Evolutionary conservation across 92 coral and sea anemone genomes (phyloP).

Genomic region (Porites lobata): DNA sequence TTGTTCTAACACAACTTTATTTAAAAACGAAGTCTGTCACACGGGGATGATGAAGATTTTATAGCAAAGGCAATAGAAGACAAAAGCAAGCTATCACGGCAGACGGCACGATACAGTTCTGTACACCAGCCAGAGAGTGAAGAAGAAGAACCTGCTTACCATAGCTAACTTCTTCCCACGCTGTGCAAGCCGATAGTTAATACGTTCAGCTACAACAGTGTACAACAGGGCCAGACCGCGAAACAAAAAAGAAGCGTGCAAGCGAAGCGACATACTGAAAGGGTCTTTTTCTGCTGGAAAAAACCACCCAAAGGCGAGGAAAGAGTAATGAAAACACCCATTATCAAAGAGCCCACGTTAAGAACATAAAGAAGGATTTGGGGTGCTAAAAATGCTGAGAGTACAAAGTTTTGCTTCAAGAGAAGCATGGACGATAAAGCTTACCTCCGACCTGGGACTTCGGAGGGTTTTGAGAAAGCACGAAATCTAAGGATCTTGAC

Average conservation of each 20-base stretch:
- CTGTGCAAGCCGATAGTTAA: too few species aligned
- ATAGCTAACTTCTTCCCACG: too few species aligned
- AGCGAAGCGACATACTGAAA: slow-evolving; percentile 24
- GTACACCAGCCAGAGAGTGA: slow-evolving; percentile 40
- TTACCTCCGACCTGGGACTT: slow-evolving; percentile 43
- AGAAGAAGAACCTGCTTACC: slow-evolving; percentile 49
- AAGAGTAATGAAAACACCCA: neutral
- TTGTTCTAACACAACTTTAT: too few species aligned
- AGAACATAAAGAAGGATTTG: too few species aligned
- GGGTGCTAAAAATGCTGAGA: neutral
- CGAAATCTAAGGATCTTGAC: slow-evolving; percentile 13
- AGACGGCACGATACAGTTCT: slow-evolving; percentile 51
- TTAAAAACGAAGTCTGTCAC: too few species aligned
- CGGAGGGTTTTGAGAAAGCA: neutral
- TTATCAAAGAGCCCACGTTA: too few species aligned
- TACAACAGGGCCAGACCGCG: slow-evolving; percentile 28
- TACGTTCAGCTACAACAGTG: too few species aligned
- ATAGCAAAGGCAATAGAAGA: too few species aligned
- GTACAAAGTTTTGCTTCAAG: slow-evolving; percentile 38
- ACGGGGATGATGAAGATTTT: too few species aligned
- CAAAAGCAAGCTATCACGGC: too few species aligned
- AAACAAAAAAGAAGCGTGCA: neutral
- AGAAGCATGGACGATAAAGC: slow-evolving; percentile 49
- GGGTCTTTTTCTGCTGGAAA: slow-evolving; percentile 35
- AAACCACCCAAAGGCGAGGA: slow-evolving; percentile 35